Evolutionary conservation across 1,140 invertebrate genomes (phyloP), one percentile per base, ranked within the genome.

Genomic region (Pseudoatta argentina): DNA sequence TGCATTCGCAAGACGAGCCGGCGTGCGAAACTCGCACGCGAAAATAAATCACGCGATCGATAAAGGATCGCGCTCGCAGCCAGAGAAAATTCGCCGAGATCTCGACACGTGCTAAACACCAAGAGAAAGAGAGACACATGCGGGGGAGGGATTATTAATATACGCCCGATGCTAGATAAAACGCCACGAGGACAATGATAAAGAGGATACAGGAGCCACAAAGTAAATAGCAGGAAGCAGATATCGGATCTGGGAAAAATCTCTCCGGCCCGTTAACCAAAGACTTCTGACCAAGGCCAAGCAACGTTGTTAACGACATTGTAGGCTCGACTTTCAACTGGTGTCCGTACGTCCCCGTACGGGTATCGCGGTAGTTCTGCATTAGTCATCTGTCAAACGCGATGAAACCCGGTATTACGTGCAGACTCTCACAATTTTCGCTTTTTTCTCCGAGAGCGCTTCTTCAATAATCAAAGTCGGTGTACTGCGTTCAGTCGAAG

Each of bases 371-470:
- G 30, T 51, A 72, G 75, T 88, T 86, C 82, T 59, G 61, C 89
- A 90, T 90, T 90, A 90, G 89, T 90, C 88, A 90, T 90, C 89
- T 87, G 82, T 90, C 89, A 90, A 90, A 89, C 75, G 82, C 89
- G 86, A 90, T 90, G 88, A 90, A 90, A 89, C 76, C 82, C 89
- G 66, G 82, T 89, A 67, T 90, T 90, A 90, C 89, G 89, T 39
- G 77, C 77, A 72, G 86, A 7, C 53, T 61, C 79, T 63, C 55
- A 66, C 39, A n/a, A 27, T 66, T 14, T n/a, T 86, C 30, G 16
- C 39, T 55, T 53, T 59, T 76, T 55, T 53, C 12, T 39, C 18
- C 39, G 14, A 16, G 14, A 16, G 3, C 27, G 34, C 14, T 81
- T 21, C 24, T 75, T 75, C 44, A 12, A 53, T 76, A 18, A 30